Conservation (phyloP, 2,888 invertebrate genomes). For the Lasioglossum marginatum region DNA sequence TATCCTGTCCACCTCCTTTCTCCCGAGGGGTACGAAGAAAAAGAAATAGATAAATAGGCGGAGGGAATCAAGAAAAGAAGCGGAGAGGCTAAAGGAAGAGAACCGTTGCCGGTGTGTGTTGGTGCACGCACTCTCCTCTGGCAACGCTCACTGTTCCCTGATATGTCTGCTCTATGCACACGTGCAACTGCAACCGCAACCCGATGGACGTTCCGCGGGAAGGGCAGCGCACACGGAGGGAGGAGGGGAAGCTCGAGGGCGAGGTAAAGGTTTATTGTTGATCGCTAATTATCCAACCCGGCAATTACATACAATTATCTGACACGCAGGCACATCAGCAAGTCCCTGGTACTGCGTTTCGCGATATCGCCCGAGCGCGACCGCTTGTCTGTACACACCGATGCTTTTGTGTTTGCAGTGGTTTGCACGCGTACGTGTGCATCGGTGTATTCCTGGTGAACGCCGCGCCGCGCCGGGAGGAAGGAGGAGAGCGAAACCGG, state of each 20-base stretch:
- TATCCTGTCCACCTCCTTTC: constrained; percentile 43
- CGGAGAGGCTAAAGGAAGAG: neutral
- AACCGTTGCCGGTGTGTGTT: constrained; percentile 36
- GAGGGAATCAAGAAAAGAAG: neutral
- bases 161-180: constrained; percentile 30
- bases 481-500: constrained; percentile 81
- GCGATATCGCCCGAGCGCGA: constrained; percentile 58
- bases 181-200: constrained; percentile 53
- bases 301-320: constrained; percentile 83
- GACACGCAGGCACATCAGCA: constrained; percentile 78
- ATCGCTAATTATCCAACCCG: constrained; percentile 82
- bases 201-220: neutral
- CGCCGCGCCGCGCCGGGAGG: constrained; percentile 36
- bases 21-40: constrained; percentile 10
- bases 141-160: neutral
- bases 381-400: neutral
- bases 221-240: constrained; percentile 23
- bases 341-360: constrained; percentile 65
- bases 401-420: neutral
- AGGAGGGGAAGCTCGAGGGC: constrained; percentile 39
- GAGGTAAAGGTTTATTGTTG: constrained; percentile 80
- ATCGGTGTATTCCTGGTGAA: constrained; percentile 33
- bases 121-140: constrained; percentile 38
- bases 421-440: neutral
- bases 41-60: constrained; percentile 36